Evolutionary conservation across 2,888 invertebrate species (phyloP).

Genomic region (Pristionchus mayeri): DNA sequence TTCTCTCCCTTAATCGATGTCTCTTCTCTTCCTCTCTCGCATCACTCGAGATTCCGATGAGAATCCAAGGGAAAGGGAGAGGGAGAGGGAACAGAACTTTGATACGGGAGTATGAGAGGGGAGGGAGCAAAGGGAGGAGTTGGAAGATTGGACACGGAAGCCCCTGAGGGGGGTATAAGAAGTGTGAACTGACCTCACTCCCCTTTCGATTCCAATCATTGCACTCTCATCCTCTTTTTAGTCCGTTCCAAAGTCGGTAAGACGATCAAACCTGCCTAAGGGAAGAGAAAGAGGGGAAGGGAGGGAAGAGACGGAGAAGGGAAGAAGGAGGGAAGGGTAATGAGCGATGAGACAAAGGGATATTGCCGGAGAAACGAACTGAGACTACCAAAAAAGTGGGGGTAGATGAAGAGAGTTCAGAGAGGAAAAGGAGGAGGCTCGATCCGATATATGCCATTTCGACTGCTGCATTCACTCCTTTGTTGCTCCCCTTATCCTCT

Average conservation of each 20-base stretch:
- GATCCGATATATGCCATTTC: slow-evolving; percentile 40
- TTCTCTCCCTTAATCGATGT: background rate
- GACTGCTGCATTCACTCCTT: background rate
- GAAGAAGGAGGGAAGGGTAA: background rate
- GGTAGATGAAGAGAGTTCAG: slow-evolving; percentile 27
- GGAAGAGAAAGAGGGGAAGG: background rate
- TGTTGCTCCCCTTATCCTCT: background rate
- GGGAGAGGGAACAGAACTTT: background rate
- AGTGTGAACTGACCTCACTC: slow-evolving; percentile 20
- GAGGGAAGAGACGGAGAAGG: slow-evolving; percentile 11
- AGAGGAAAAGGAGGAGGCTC: background rate
- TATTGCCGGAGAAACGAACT: background rate
- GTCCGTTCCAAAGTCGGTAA: slow-evolving; percentile 4
- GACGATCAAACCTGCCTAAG: background rate
- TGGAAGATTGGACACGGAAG: background rate
- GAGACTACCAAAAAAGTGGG: slow-evolving; percentile 20
- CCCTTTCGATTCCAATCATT: slow-evolving; percentile 21
- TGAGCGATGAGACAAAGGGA: background rate
- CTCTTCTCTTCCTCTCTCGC: slow-evolving; percentile 20
- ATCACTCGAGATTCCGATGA: slow-evolving; percentile 34
- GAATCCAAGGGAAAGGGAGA: slow-evolving; percentile 27
- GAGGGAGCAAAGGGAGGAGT: background rate
- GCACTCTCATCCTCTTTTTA: background rate
- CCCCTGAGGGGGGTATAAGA: background rate
- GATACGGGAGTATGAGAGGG: background rate